These are phyloP conservation scores for Trilocha varians DNA, from an alignment of 2,888 invertebrate species.

Conservation along the genomic window DNA sequence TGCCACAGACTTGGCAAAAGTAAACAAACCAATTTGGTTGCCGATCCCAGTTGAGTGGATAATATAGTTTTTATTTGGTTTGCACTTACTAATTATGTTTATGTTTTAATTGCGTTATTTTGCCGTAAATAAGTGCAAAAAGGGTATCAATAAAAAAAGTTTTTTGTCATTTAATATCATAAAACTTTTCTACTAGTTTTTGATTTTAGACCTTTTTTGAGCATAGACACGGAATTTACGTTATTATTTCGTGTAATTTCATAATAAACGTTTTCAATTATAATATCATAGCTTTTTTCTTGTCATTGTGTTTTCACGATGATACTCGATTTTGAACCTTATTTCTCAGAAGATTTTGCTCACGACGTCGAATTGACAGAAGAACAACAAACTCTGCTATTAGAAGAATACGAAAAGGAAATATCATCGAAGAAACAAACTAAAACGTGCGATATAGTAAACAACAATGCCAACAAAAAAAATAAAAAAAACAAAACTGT, in stretches of 20 bases:
- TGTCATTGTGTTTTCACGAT: not conserved
- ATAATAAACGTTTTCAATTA: not conserved
- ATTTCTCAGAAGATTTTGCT: conserved; percentile 75
- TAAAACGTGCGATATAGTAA: conserved; percentile 37
- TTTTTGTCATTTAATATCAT: too few relatives aligned
- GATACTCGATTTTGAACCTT: not conserved
- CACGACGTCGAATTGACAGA: conserved; percentile 78
- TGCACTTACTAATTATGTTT: too few relatives aligned
- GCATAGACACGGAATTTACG: not conserved
- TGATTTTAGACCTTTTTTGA: too few relatives aligned
- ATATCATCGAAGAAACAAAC: conserved; percentile 58
- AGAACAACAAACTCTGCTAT: conserved; percentile 78
- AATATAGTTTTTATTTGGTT: too few relatives aligned
- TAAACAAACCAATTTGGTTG: too few relatives aligned
- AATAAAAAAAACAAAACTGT: conserved; percentile 26
- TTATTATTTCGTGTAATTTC: not conserved
- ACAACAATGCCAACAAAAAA: conserved; percentile 50
- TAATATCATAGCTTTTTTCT: not conserved
- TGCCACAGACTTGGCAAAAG: too few relatives aligned
- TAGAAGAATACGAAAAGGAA: conserved; percentile 80
- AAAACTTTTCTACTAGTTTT: too few relatives aligned
- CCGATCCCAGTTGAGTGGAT: too few relatives aligned
- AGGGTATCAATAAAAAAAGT: too few relatives aligned
- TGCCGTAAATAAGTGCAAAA: too few relatives aligned
- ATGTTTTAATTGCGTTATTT: too few relatives aligned